Evolutionary conservation across 2,888 invertebrate genomes (phyloP), one percentile per base, ranked within the genome.

Genomic region (Odiellus spinosus): DNA sequence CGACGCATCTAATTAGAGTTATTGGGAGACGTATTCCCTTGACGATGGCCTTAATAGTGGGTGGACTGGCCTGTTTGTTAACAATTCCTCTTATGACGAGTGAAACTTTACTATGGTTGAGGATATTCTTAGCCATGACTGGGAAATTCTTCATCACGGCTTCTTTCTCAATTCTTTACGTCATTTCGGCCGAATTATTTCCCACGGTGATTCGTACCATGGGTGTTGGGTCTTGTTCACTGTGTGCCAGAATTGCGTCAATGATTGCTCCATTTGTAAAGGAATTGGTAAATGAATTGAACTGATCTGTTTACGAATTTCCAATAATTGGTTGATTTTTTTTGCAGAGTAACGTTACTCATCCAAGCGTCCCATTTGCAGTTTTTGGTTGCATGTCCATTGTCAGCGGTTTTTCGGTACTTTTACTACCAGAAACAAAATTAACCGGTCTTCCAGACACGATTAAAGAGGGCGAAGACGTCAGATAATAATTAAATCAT

Each of bases 121-220:
- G 45, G 14, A 40, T 48, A n/a, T 43, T 39, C 2, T 42, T 52
- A 8, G 48, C 52, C 1, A 52, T 83, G 80, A 71, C 79, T 48
- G 82, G 82, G 59, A 82, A 83, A 68, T 82, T 83, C 59, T 76
- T 79, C 20, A 80, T 83, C 46, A 79, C 80, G 35, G 75, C 79
- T 1, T 78, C 80, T 17, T 84, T 83, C 59, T 82, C 79, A 60
- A 78, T 82, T 59, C 71, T 82, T 70, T 83, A 83, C 0, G 77
- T 80, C 19, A 80, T 76, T 61, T 78, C 79, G 1, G 78, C 79
- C 2, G 80, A 80, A 58, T 64, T 80, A 36, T 80, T 78, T 62
- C 80, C 80, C 1, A 80, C 80, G 3, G 70, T 76, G 47, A 75
- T 80, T 54, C 69, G 80, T 46, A 80, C 79, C 59, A 70, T 77